Conservation (phyloP, 2,888 invertebrate genomes). For the Germaria angustata region DNA sequence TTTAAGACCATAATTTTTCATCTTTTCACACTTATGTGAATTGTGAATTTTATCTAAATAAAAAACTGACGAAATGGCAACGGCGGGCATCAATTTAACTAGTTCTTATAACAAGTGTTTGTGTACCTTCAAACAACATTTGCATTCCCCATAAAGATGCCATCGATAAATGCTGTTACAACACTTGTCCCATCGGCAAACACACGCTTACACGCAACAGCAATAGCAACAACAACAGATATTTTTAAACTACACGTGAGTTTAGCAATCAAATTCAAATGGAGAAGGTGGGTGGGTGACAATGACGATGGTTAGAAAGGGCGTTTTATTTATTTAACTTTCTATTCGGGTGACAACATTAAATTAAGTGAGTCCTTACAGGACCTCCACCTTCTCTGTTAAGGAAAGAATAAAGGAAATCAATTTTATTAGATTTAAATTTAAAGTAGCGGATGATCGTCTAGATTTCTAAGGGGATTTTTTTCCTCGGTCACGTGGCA, state of each 20-base stretch:
- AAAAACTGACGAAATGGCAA: too few relatives aligned
- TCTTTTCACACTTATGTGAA: too few relatives aligned
- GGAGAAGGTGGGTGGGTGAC: slow-evolving; percentile 61
- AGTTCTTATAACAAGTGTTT: not conserved
- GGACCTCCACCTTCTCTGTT: not conserved
- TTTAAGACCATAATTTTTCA: too few relatives aligned
- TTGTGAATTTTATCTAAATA: too few relatives aligned
- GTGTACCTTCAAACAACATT: slow-evolving; percentile 21
- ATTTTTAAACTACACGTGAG: slow-evolving; percentile 46
- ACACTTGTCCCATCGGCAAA: slow-evolving; percentile 76
- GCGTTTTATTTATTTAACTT: slow-evolving; percentile 40
- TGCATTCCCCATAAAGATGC: slow-evolving; percentile 45
- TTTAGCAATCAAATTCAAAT: slow-evolving; percentile 28
- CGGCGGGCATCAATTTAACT: not conserved
- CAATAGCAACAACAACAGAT: slow-evolving; percentile 4
- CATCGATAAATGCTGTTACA: slow-evolving; percentile 77
- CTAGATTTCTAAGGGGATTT: slow-evolving; percentile 72
- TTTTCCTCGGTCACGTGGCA: slow-evolving; percentile 69
- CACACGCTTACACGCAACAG: slow-evolving; percentile 3
- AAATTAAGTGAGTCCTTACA: slow-evolving; percentile 64
- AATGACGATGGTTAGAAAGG: slow-evolving; percentile 22
- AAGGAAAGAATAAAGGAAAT: slow-evolving; percentile 70
- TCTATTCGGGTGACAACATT: slow-evolving; percentile 51
- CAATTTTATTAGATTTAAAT: slow-evolving; percentile 79
- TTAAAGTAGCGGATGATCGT: slow-evolving; percentile 76